These are phyloP conservation scores for Cyanistes caeruleus DNA, from an alignment of 2,113 vertebrate species.

Conservation along the genomic window DNA sequence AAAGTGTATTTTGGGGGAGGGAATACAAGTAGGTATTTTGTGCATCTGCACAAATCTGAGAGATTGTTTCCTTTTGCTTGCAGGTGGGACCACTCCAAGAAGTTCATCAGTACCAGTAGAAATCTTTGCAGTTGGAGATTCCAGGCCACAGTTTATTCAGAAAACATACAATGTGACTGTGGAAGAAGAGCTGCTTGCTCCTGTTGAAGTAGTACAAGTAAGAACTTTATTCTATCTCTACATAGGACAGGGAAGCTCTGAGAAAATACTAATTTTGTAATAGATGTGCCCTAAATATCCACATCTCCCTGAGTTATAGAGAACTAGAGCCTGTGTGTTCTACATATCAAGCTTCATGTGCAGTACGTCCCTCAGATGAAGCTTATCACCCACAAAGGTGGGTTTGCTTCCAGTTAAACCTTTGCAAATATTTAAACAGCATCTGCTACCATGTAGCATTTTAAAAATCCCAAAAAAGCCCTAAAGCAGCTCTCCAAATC, in stretches of 20 bases:
- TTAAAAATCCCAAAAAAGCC: background rate
- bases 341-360: background rate
- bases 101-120: slow-evolving; percentile 67
- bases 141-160: slow-evolving; percentile 71
- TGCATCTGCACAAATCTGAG: background rate
- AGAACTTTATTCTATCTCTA: background rate
- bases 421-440: background rate
- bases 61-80: background rate
- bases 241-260: background rate
- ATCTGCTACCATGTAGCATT: background rate
- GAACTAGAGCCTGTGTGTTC: background rate
- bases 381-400: background rate
- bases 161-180: slow-evolving; percentile 59
- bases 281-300: background rate
- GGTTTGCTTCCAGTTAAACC: background rate
- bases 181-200: slow-evolving; percentile 68
- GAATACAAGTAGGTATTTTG: background rate
- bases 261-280: background rate
- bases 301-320: background rate
- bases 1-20: fast-evolving
- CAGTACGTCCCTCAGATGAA: background rate
- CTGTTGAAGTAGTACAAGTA: slow-evolving; percentile 66
- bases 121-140: slow-evolving; percentile 71
- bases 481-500: background rate
- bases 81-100: slow-evolving; percentile 71